phyloP scores from a whole-genome alignment of 2,797 vertebrate genomes.

The Rousettus madagascariensis region DNA sequence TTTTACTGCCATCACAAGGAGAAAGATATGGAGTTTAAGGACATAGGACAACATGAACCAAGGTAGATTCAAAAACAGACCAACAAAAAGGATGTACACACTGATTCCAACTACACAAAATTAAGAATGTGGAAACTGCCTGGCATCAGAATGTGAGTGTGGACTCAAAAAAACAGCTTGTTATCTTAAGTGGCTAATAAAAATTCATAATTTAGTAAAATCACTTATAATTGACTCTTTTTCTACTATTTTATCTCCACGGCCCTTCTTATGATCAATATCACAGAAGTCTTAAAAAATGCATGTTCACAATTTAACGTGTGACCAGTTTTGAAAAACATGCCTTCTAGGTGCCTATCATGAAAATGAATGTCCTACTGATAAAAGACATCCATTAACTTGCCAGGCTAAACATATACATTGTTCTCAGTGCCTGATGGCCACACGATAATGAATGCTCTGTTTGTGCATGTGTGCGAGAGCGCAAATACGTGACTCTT shows the following conservation, averaged over 20 bases:
- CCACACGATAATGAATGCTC: background rate
- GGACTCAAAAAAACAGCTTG: background rate
- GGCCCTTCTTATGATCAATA: background rate
- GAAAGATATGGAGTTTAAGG: background rate
- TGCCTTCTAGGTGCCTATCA: background rate
- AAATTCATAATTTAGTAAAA: background rate
- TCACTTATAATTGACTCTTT: background rate
- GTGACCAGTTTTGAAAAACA: constrained; percentile 11
- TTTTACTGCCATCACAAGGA: background rate
- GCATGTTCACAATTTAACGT: background rate
- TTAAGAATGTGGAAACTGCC: background rate
- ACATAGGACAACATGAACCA: background rate
- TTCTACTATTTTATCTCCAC: background rate
- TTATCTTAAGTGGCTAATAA: no score
- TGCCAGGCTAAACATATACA: background rate
- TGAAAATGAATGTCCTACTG: constrained; percentile 19
- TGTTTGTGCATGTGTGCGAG: background rate
- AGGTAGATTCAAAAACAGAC: background rate
- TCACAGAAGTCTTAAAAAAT: constrained; percentile 29
- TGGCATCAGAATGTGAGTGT: background rate
- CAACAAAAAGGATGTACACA: background rate
- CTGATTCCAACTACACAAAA: background rate
- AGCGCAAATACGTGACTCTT: background rate
- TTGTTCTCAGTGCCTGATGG: background rate
- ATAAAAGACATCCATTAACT: constrained; percentile 46